Conservation (phyloP, 2,113 vertebrate species). For the Meriones unguiculatus region DNA sequence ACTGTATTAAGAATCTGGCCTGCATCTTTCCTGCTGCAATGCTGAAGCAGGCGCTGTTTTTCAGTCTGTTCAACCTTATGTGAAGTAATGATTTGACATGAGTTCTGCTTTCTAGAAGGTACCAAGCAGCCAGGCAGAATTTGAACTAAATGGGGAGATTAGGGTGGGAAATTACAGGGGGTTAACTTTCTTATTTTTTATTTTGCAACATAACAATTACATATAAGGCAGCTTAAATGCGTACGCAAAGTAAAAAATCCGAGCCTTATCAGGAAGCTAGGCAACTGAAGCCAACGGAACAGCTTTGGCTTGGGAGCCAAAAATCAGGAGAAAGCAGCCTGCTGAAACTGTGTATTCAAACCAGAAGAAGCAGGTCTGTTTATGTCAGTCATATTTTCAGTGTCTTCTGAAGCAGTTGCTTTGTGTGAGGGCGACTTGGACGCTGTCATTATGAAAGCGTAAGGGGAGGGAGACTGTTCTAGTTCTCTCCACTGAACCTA, state of each 20-base stretch:
- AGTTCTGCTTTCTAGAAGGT: slow-evolving; percentile 35
- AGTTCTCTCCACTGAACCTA: slow-evolving; percentile 51
- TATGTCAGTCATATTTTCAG: slow-evolving; percentile 71
- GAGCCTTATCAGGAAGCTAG: slow-evolving; percentile 2
- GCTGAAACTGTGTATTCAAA: slow-evolving; percentile 68
- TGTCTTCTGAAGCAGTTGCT: slow-evolving; percentile 64
- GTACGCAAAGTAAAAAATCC: not conserved
- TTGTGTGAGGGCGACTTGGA: slow-evolving; percentile 60
- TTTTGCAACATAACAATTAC: slow-evolving; percentile 23
- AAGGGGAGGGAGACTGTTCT: slow-evolving; percentile 46
- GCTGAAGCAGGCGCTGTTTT: not conserved
- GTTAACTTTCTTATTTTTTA: not conserved
- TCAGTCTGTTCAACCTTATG: not conserved
- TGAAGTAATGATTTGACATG: slow-evolving; percentile 25
- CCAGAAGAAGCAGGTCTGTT: slow-evolving; percentile 66
- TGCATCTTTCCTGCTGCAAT: slow-evolving; percentile 4
- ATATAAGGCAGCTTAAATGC: not conserved
- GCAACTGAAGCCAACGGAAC: slow-evolving; percentile 37
- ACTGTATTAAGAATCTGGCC: slow-evolving; percentile 35
- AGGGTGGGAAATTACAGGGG: not conserved
- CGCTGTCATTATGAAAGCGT: slow-evolving; percentile 75
- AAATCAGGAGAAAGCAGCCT: slow-evolving; percentile 63
- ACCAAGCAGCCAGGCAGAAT: not conserved
- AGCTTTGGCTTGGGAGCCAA: slow-evolving; percentile 37
- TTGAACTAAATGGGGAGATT: slow-evolving; percentile 43